Evolutionary conservation across 2,888 invertebrate genomes (phyloP), one percentile per base, ranked within the genome.

Genomic region (Rotaria sp.): DNA sequence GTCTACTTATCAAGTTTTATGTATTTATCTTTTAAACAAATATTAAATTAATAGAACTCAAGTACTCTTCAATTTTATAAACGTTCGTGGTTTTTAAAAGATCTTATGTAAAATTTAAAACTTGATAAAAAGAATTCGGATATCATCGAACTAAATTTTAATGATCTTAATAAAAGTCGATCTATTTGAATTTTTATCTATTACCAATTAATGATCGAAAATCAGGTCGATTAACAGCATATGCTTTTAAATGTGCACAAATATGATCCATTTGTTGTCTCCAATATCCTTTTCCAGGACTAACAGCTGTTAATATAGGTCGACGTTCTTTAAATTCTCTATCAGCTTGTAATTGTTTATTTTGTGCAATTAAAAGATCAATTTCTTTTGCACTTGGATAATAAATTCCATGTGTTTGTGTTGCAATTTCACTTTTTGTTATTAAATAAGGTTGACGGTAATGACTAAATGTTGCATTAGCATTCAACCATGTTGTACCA

Each of bases 201-300:
- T 91, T 91, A 30, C 90, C 90, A 87, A 91, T 90, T 55, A 91
- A 87, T 41, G 91, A 90, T 85, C 91, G 88, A 88, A 91, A 91
- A 88, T 91, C 91, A 13, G 91, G 89, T 88, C 91, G 90, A 80
- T 87, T 87, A 86, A 90, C 90, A 13, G 91, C 90, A 87, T 91
- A 90, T 8, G 90, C 90, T 87, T 91, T 91, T 35, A 91, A 88
- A 87, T 91, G 91, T 84, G 90, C 90, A 88, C 90, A 90, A 41
- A 91, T 89, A 88, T 91, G 91, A 35, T 91, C 91, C 85, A 91
- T 89, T 87, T 91, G 91, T 87, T 91, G 91, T 55, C 91, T 88
- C 91, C 91, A 91, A 88, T 91, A 91, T 45, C 91, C 91, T 90
- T 90, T 89, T 11, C 91, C 91, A 75, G 91, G 91, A 88, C 91